Base-by-base conservation (phyloP, 2,888 invertebrate genomes). In the Zonitis immaculata region DNA sequence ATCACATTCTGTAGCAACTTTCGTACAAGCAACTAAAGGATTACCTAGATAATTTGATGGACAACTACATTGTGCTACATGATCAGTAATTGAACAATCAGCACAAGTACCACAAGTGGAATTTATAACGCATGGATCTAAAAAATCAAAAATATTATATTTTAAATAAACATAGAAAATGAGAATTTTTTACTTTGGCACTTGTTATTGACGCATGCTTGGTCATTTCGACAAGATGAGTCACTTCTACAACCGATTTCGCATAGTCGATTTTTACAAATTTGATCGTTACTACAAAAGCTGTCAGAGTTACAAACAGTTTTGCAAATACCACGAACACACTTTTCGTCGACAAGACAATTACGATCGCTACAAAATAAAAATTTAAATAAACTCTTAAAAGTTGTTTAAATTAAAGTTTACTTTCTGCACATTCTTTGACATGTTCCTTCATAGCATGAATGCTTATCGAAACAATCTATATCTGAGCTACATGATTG, bases 211-310 rank as follows among this genome's bases (percentile, higher is more conserved):
- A 91, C 78, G 71, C 95, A 95, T 11, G 92, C 87, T 73, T 91
- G 83, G 54, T 86, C 80, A 56, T 77, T 79, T 7, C 84, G 80
- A 70, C 95, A 95, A 11, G 86, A 83, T 42, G 85, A 84, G 70
- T 94, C 93, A 68, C 86, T 89, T 54, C 93, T 83, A 70, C 95
- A 95, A 43, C 95, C 95, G 66, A 87, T 83, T 69, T 90, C 85
- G 71, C 94, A 94, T 58, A 93, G 80, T 65, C 92, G 82, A 66
- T 89, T 90, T 73, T 90, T 89, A 68, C 95, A 95, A 65, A 95
- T 91, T 74, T 92, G 89, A 61, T 89, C 87, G 11, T 82, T 79
- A 16, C 83, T 83, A 68, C 94, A 95, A 54, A 88, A 85, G 11
- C 85, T 82, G 71, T 95, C 93, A 48, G 87, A 90, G 70, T 92